Percentiles rank a stretch among this genome's conserved stretches.
phyloP scores from a whole-genome alignment of 2,797 vertebrate genomes.

The Kryptopterus vitreolus region DNA sequence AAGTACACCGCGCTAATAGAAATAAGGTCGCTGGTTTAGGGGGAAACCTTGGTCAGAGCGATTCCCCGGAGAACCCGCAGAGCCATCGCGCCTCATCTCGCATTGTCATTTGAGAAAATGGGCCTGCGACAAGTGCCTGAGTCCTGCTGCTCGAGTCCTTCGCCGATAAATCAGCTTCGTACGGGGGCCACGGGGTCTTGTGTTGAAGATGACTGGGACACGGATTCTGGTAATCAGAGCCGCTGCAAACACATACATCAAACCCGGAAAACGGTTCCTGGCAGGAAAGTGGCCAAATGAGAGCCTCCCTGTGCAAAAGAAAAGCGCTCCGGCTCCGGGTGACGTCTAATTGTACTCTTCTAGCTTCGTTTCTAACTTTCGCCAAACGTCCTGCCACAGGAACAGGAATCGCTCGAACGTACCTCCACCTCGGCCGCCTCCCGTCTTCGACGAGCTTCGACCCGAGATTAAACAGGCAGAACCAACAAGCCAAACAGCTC shows the following conservation, averaged over 20 bases:
- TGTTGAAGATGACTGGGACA: slow-evolving; percentile 68
- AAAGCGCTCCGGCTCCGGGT: slow-evolving; percentile 23
- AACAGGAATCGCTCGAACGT: slow-evolving; percentile 47
- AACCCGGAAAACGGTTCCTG: slow-evolving; percentile 30
- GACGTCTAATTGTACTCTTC: slow-evolving; percentile 22
- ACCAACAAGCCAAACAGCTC: slow-evolving; percentile 69
- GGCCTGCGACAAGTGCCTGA: slow-evolving; percentile 54
- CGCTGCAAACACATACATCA: slow-evolving; percentile 68
- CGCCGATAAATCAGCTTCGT: slow-evolving; percentile 75
- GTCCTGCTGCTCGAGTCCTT: slow-evolving; percentile 65
- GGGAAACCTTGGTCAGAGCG: slow-evolving; percentile 68
- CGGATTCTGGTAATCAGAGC: slow-evolving; percentile 71
- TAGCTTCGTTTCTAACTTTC: slow-evolving; percentile 8
- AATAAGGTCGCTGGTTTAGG: slow-evolving; percentile 66
- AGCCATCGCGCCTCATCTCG: slow-evolving; percentile 75
- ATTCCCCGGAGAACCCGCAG: slow-evolving; percentile 65
- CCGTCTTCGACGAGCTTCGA: slow-evolving; percentile 58
- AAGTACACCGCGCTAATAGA: slow-evolving; percentile 21
- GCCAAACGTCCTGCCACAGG: neutral
- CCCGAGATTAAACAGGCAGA: slow-evolving; percentile 74
- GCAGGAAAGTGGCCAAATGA: slow-evolving; percentile 10
- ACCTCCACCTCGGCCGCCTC: slow-evolving; percentile 45
- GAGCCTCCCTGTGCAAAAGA: neutral
- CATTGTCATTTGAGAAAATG: slow-evolving; percentile 70
- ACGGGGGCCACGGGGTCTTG: slow-evolving; percentile 68